Evolutionary conservation across 2,797 vertebrate genomes (phyloP), one percentile per base, ranked within the genome.

Genomic region (Tadarida brasiliensis): DNA sequence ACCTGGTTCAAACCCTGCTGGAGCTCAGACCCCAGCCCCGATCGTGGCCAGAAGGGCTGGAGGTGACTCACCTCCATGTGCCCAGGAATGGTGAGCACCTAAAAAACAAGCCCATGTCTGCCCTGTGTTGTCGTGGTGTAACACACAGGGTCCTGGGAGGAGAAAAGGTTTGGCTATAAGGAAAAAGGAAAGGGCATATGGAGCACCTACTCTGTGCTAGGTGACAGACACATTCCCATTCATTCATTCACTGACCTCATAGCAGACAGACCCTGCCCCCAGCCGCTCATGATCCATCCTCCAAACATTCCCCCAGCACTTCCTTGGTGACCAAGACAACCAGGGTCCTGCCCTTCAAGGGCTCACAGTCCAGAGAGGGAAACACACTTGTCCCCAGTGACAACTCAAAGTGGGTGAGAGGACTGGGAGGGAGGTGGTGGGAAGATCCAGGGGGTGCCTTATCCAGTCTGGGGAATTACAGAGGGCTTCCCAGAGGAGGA

Each of bases 401-500:
- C 17, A 33, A 57, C 85, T 63, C 63, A 61, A 54, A 81, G 57
- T 70, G 78, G 51, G 33, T 51, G 20, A 84, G 81, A 67, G 7
- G 3, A 11, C 28, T 24, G 20, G 30, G 11, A 91, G 47, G 28
- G 51, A 44, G 11, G 28, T 28, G 67, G 39, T 33, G 35, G 5
- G 7, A 19, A 51, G 56, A 84, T 47, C 20, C n/a, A 28, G n/a
- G 49, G 57, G 67, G 30, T 24, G 6, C 28, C 28, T 47, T 54
- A 47, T 47, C 33, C 49, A 35, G 71, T 47, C 51, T 49, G 56
- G 49, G 49, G 35, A 33, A 9, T 51, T 68, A 51, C 2, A 28
- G 44, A n/a, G 68, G 56, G 63, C 86, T 78, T 80, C 93, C n/a
- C 86, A 91, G 54, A 91, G 49, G 59, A 91, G 85, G 74, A 20